Evolutionary conservation across 1,140 invertebrate species (phyloP).

Genomic region (Eupristina koningsbergeri): DNA sequence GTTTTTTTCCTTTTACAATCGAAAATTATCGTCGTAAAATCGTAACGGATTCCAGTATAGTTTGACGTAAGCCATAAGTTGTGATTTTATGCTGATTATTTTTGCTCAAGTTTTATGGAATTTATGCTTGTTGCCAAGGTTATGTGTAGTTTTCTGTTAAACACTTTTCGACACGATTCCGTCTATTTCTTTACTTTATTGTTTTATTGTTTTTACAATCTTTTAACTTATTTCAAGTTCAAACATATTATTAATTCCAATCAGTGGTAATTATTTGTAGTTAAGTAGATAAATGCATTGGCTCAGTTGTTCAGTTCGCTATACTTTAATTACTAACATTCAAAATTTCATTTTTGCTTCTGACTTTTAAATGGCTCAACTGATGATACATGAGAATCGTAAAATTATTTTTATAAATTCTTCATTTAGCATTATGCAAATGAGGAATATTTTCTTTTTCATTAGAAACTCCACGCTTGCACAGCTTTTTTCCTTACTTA

Average conservation of each 20-base stretch:
- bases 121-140: not conserved
- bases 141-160: not conserved
- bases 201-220: not conserved
- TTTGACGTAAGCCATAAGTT: not conserved
- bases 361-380: not conserved
- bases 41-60: not conserved
- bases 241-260: not conserved
- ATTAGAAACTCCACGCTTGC: not conserved
- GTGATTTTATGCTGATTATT: not conserved
- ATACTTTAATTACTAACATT: not conserved
- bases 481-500: not conserved
- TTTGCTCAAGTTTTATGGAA: not conserved
- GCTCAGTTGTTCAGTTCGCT: not conserved
- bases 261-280: not conserved
- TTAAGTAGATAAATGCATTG: not conserved
- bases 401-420: too few species aligned
- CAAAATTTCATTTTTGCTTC: not conserved
- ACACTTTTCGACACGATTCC: not conserved
- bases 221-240: not conserved
- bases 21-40: constrained; percentile 13
- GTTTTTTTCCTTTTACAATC: constrained; percentile 9
- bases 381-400: not conserved
- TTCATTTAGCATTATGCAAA: not conserved
- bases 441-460: not conserved
- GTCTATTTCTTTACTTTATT: not conserved